Percentiles rank a stretch among this genome's conserved stretches.
Conservation (phyloP, 2,797 vertebrate genomes). For the Sebastes iracundus region DNA sequence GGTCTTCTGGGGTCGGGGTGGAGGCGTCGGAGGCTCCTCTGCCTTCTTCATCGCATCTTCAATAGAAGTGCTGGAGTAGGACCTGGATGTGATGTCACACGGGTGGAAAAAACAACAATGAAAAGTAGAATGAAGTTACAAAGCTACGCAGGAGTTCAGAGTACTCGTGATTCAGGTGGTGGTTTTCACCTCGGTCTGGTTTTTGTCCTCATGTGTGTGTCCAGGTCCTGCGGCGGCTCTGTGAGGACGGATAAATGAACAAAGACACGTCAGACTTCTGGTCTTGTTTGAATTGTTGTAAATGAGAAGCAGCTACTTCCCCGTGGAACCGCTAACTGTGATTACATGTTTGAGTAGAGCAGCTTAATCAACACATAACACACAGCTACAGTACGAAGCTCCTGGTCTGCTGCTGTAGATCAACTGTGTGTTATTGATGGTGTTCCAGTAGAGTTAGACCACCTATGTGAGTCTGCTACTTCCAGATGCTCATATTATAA, state of each 20-base stretch:
- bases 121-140: background rate
- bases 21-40: slow-evolving; percentile 93
- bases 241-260: slow-evolving; percentile 17
- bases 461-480: no score
- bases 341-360: background rate
- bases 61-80: slow-evolving; percentile 95
- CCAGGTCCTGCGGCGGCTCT: slow-evolving; percentile 75
- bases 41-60: slow-evolving; percentile 95
- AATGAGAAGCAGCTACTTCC: slow-evolving; percentile 48
- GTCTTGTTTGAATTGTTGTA: background rate
- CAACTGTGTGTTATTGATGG: no score
- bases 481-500: no score
- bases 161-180: no score
- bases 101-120: background rate
- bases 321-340: background rate
- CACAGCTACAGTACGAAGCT: no score
- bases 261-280: background rate
- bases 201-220: slow-evolving; percentile 73
- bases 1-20: slow-evolving; percentile 94
- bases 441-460: no score
- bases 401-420: no score
- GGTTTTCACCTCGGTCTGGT: slow-evolving; percentile 77
- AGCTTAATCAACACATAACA: background rate
- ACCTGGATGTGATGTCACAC: slow-evolving; percentile 76
- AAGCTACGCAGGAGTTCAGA: background rate